These are phyloP conservation scores for Halesus radiatus DNA, from an alignment of 1,140 invertebrate species.

Conservation along the genomic window DNA sequence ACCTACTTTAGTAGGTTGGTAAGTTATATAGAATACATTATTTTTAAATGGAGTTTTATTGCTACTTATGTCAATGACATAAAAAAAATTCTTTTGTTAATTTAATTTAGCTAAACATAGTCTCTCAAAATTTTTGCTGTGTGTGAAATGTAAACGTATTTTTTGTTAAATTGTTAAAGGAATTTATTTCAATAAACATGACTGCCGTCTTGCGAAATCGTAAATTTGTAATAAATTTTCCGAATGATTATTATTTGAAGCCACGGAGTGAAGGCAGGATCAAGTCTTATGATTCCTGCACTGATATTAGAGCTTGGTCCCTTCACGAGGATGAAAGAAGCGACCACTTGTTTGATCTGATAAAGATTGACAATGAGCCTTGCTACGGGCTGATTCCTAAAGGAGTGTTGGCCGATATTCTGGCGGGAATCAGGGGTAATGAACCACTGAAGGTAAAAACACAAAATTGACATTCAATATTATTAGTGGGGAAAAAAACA, in stretches of 20 bases:
- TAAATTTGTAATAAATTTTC: slow-evolving; percentile 29
- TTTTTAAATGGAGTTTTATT: neutral
- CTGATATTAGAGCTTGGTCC: slow-evolving; percentile 42
- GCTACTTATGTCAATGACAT: neutral
- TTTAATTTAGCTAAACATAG: too few species aligned
- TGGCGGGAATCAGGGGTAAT: neutral
- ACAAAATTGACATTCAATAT: too few species aligned
- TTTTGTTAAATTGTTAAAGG: neutral
- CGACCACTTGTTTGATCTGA: slow-evolving; percentile 36
- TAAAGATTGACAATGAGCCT: slow-evolving; percentile 15
- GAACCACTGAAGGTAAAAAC: too few species aligned
- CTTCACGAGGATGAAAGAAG: slow-evolving; percentile 38
- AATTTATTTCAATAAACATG: slow-evolving; percentile 26
- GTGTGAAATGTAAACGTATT: neutral
- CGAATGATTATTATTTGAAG: slow-evolving; percentile 32
- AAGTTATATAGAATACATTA: too few species aligned
- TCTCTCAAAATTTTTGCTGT: neutral
- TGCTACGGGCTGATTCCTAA: slow-evolving; percentile 13
- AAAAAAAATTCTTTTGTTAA: too few species aligned
- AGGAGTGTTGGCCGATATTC: slow-evolving; percentile 12
- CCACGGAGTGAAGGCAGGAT: slow-evolving; percentile 28
- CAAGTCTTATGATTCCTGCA: slow-evolving; percentile 39
- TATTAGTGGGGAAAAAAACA: too few species aligned
- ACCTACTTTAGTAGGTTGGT: too few species aligned
- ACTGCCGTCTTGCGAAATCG: slow-evolving; percentile 18